A percentile compares a stretch with the other conserved stretches of the same genome.
These are phyloP conservation scores for Drosophila meridionalis DNA, from an alignment of 2,888 invertebrate genomes.

Conservation along the genomic window DNA sequence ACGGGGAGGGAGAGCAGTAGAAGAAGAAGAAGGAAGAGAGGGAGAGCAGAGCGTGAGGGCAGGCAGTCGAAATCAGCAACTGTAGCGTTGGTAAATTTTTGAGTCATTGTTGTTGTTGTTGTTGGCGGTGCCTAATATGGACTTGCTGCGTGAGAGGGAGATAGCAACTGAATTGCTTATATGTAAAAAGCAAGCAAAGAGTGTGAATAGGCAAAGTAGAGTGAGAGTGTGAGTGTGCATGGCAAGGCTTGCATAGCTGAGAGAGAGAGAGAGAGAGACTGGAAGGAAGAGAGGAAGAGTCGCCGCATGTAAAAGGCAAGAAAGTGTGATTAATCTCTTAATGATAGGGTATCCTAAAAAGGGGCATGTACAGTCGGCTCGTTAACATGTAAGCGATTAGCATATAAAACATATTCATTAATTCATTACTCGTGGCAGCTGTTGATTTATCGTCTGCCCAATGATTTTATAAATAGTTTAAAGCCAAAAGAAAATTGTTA, in stretches of 20 bases:
- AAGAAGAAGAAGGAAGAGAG: not conserved
- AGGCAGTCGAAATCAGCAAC: slow-evolving; percentile 17
- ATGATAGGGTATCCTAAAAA: not conserved
- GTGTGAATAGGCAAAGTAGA: not conserved
- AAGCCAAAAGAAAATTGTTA: not conserved
- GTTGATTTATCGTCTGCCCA: not conserved
- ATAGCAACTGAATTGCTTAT: not conserved
- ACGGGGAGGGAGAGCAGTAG: not conserved
- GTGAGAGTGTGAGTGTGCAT: not conserved
- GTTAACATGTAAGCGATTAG: not conserved
- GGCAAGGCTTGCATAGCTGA: not conserved
- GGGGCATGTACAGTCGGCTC: not conserved
- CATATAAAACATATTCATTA: slow-evolving; percentile 9
- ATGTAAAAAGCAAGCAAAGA: not conserved
- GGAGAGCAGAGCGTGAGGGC: not conserved
- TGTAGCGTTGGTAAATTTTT: slow-evolving; percentile 30
- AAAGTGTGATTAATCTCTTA: slow-evolving; percentile 6
- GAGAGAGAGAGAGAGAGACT: not conserved
- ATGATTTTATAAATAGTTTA: not conserved
- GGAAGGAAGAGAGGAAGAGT: not conserved
- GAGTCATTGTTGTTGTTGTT: slow-evolving; percentile 4
- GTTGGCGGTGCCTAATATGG: slow-evolving; percentile 13
- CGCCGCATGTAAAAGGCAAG: slow-evolving; percentile 1
- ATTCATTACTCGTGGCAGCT: slow-evolving; percentile 20
- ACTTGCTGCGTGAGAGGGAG: not conserved